phyloP scores from a whole-genome alignment of 2,888 invertebrate genomes.

The Andrena minutula region DNA sequence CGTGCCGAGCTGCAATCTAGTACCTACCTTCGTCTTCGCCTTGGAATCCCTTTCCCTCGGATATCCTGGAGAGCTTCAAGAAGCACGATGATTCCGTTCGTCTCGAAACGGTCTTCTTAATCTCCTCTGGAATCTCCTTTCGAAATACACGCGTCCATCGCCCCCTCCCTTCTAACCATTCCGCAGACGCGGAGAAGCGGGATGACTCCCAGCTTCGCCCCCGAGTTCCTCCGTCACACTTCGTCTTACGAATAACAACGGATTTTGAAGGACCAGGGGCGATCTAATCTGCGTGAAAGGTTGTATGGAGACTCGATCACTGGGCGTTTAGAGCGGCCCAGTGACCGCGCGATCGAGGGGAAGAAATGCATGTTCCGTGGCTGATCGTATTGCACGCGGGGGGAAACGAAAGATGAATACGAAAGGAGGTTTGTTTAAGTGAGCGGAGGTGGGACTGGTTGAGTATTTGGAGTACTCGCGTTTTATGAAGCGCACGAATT shows the following conservation, averaged over 20 bases:
- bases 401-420: not conserved
- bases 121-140: constrained; percentile 72
- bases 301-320: constrained; percentile 11
- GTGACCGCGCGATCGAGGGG: not conserved
- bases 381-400: not conserved
- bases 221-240: constrained; percentile 14
- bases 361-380: constrained; percentile 10
- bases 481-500: not conserved
- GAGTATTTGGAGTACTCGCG: no score
- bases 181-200: constrained; percentile 25
- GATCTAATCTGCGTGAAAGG: constrained; percentile 35
- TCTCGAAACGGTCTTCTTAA: constrained; percentile 71
- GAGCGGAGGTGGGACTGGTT: no score
- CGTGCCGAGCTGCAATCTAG: constrained; percentile 72
- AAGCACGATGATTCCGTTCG: constrained; percentile 73
- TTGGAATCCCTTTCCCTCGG: constrained; percentile 69
- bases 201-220: constrained; percentile 49
- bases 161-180: not conserved
- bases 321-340: not conserved
- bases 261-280: constrained; percentile 18
- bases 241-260: constrained; percentile 30
- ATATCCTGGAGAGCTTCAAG: constrained; percentile 66
- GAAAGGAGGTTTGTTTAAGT: not conserved
- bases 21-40: constrained; percentile 64
- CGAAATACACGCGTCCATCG: constrained; percentile 20